phyloP scores from a whole-genome alignment of 2,113 vertebrate species.

The Calypte anna region DNA sequence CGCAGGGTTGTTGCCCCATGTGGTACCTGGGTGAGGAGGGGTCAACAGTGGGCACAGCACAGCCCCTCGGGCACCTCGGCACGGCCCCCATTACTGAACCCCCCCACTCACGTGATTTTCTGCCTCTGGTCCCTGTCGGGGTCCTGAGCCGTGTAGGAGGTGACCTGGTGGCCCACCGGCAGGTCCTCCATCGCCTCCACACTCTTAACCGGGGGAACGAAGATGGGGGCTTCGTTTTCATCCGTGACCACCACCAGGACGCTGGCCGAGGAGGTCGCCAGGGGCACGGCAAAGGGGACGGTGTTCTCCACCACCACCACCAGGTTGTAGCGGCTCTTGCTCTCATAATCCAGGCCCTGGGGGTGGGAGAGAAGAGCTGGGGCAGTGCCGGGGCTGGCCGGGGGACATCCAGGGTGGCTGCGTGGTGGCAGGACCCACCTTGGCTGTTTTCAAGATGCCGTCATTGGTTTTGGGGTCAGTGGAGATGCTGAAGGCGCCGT shows the following conservation, averaged over 20 bases:
- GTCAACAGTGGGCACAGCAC: rapidly evolving
- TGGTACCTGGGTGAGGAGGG: constrained; percentile 77
- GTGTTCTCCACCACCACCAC: constrained; percentile 78
- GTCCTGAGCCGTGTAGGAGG: constrained; percentile 82
- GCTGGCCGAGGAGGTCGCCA: constrained; percentile 80
- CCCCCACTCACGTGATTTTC: constrained; percentile 81
- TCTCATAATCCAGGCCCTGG: constrained; percentile 90
- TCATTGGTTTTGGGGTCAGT: constrained; percentile 80
- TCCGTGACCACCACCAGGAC: constrained; percentile 82
- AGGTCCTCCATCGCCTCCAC: constrained; percentile 78
- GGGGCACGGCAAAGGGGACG: constrained; percentile 27
- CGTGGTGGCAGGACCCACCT: constrained; percentile 62
- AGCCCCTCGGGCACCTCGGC: neutral
- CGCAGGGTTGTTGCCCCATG: constrained; percentile 78
- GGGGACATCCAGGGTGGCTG: rapidly evolving
- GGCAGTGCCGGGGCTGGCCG: rapidly evolving
- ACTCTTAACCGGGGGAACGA: constrained; percentile 69
- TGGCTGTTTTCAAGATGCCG: constrained; percentile 83
- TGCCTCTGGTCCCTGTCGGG: constrained; percentile 83
- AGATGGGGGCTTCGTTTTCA: constrained; percentile 80
- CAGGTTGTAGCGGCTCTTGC: constrained; percentile 67
- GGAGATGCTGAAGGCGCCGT: constrained; percentile 71
- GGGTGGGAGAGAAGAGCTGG: rapidly evolving
- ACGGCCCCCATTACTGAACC: rapidly evolving
- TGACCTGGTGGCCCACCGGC: constrained; percentile 35